A percentile compares a stretch with the other conserved stretches of the same genome.
Evolutionary conservation across 1,140 invertebrate genomes (phyloP).

Genomic region (Ceratoteleas bidentatus): DNA sequence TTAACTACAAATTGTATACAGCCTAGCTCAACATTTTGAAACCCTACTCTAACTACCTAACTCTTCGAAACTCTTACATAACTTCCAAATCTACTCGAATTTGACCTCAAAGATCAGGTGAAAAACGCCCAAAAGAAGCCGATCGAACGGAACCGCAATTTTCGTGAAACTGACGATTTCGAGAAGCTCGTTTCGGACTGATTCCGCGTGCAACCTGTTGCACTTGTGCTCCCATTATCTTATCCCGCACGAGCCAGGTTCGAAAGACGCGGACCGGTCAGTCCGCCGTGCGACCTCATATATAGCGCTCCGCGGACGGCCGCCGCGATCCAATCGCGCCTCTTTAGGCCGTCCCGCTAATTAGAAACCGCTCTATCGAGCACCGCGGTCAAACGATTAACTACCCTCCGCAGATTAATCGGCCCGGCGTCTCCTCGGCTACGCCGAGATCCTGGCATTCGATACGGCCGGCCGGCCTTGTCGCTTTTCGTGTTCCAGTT

Average conservation of each 20-base stretch:
- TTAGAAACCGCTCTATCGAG: slow-evolving; percentile 76
- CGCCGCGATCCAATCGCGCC: slow-evolving; percentile 71
- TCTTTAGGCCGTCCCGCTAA: slow-evolving; percentile 72
- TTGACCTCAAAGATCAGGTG: too few species aligned
- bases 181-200: too few species aligned
- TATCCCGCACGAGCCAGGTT: slow-evolving; percentile 59
- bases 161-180: too few species aligned
- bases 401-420: slow-evolving; percentile 73
- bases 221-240: slow-evolving; percentile 54
- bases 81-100: too few species aligned
- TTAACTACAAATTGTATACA: too few species aligned
- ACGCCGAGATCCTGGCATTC: slow-evolving; percentile 50
- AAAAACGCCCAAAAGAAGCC: too few species aligned
- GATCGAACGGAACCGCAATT: too few species aligned
- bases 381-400: slow-evolving; percentile 74
- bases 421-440: slow-evolving; percentile 53
- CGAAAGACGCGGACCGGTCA: slow-evolving; percentile 56
- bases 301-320: slow-evolving; percentile 42
- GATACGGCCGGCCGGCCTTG: slow-evolving; percentile 49
- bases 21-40: too few species aligned
- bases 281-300: slow-evolving; percentile 47
- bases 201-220: slow-evolving; percentile 51
- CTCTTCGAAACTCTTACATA: too few species aligned
- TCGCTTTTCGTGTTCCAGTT: slow-evolving; percentile 39
- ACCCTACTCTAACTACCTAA: too few species aligned